Base-by-base conservation (phyloP, 2,888 invertebrate species). In the Cheiracanthium punctorium region DNA sequence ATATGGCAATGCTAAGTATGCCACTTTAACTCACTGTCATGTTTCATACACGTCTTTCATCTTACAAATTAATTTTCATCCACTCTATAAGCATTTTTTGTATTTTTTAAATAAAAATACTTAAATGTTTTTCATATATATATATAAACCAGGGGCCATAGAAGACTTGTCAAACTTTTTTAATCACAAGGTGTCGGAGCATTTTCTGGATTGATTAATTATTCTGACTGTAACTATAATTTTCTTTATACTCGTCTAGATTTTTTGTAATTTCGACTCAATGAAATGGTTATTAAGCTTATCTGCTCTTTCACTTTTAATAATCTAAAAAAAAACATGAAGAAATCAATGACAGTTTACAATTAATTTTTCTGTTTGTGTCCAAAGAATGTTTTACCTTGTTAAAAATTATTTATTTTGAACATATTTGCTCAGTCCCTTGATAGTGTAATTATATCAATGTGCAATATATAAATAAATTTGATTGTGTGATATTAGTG, bases 351-450 rank as follows among this genome's bases (percentile, higher is more conserved):
- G 20, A 77, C 17, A 37, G 65, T 52, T 29, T 71, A 7, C 17
- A 43, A 20, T 48, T 48, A 71, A 33, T 76, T 30, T 28, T n/a
- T n/a, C n/a, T n/a, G n/a, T n/a, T 33, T 33, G 14, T 37, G 37
- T 41, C 67, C 30, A 30, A 64, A 64, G 29, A 29, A 30, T 69
- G 73, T 84, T 67, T 48, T 29, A 58, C 28, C 10, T 69, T 82
- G 37, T 32, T 28, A 69, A 74, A 43, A 64, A 28, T 58, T 58
- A 28, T 75, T 86, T 81, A 30, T 77, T 87, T 76, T 67, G 48
- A 67, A 76, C 70, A 73, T 81, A 80, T 87, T 87, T 87, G 87
- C 87, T 87, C 87, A 87, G 87, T 77, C 87, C 87, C 75, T 76
- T 80, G 64, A 81, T 81, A 74, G 81, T 87, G 85, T 85, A 80